Evolutionary conservation across 1,140 invertebrate species (phyloP).

Genomic region (Calliopsis andreniformis): DNA sequence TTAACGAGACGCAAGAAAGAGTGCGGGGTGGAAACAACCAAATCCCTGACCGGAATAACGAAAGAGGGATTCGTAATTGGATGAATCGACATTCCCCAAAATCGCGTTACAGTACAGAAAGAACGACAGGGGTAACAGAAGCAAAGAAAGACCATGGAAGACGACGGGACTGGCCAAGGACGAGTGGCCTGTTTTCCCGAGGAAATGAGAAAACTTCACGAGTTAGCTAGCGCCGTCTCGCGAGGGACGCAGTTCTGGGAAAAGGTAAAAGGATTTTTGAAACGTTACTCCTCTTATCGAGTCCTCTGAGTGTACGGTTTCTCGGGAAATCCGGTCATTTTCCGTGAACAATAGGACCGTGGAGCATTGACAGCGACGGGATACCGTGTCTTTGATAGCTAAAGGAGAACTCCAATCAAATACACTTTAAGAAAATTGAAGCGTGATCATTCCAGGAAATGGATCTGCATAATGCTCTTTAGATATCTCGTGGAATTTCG

Average conservation of each 20-base stretch:
- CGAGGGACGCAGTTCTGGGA: neutral
- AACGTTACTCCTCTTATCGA: constrained; percentile 2
- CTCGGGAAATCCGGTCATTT: too few species aligned
- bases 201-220: constrained; percentile 35
- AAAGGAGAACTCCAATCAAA: too few species aligned
- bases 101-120: neutral
- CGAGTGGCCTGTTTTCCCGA: constrained; percentile 6
- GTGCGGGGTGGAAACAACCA: neutral
- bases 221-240: constrained; percentile 1
- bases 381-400: neutral
- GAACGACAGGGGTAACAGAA: neutral
- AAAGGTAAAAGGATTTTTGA: constrained; percentile 21
- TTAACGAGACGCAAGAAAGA: neutral
- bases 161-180: neutral
- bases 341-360: neutral
- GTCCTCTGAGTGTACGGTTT: neutral
- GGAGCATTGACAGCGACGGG: too few species aligned
- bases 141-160: neutral
- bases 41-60: neutral
- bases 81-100: constrained; percentile 8
- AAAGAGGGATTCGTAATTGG: neutral
- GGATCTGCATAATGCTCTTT: too few species aligned
- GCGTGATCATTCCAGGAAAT: too few species aligned
- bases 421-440: too few species aligned
- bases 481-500: too few species aligned